phyloP scores from a whole-genome alignment of 1,140 invertebrate species.

The Drosophila prosaltans region DNA sequence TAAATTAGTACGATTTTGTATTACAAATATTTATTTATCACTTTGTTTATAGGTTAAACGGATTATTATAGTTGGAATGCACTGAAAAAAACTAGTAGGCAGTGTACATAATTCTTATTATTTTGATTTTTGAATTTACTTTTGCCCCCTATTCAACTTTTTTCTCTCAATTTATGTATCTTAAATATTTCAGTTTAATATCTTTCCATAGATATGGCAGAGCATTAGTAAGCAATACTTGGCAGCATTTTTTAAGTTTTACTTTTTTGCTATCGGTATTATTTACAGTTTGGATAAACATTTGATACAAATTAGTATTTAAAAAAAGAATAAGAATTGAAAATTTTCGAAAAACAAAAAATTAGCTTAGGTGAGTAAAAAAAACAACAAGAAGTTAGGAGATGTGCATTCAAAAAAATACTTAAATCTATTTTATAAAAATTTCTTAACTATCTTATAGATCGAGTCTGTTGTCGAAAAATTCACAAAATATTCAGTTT shows the following conservation, averaged over 20 bases:
- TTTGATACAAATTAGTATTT: constrained; percentile 12
- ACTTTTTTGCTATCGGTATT: constrained; percentile 28
- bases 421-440: constrained; percentile 23
- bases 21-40: constrained; percentile 52
- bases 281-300: constrained; percentile 51
- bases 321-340: constrained; percentile 17
- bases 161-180: neutral
- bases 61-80: constrained; percentile 18
- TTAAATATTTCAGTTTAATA: constrained; percentile 23
- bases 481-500: too few species aligned
- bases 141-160: neutral
- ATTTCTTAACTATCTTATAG: constrained; percentile 16
- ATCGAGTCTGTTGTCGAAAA: too few species aligned
- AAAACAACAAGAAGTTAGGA: constrained; percentile 30
- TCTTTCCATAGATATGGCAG: constrained; percentile 41
- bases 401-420: neutral
- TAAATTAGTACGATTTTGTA: constrained; percentile 34
- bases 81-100: constrained; percentile 8
- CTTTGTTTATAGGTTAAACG: constrained; percentile 36
- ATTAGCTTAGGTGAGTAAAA: constrained; percentile 30
- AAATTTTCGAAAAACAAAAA: neutral
- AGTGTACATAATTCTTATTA: too few species aligned
- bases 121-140: too few species aligned
- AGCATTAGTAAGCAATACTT: constrained; percentile 74
- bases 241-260: constrained; percentile 23